phyloP scores from a whole-genome alignment of 2,888 invertebrate genomes.

The Eristalis pertinax region DNA sequence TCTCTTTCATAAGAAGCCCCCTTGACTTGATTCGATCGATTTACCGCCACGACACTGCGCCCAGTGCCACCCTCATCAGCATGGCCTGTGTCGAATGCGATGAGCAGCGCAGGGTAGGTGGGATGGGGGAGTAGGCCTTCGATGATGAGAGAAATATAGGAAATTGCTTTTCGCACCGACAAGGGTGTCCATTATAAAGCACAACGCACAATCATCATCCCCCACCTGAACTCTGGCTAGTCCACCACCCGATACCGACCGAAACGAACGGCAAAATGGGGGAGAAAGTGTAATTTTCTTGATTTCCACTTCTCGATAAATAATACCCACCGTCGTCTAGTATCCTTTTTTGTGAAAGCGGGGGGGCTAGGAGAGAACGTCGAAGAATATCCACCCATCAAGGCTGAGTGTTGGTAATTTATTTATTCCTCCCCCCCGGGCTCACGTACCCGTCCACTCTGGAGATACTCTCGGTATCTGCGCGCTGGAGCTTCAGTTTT shows the following conservation, averaged over 20 bases:
- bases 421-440: constrained; percentile 7
- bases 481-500: not conserved
- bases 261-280: not conserved
- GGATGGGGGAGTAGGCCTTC: constrained; percentile 10
- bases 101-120: not conserved
- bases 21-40: constrained; percentile 41
- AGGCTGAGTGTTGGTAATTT: constrained; percentile 31
- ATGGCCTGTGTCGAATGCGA: not conserved
- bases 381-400: not conserved
- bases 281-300: constrained; percentile 36
- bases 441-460: not conserved
- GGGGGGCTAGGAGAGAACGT: too few relatives aligned
- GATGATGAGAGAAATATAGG: constrained; percentile 64
- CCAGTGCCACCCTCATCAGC: not conserved
- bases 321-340: constrained; percentile 21
- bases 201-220: constrained; percentile 27
- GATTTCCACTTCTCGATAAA: constrained; percentile 55
- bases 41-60: constrained; percentile 17
- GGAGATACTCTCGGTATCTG: constrained; percentile 32
- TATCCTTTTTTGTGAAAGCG: constrained; percentile 31
- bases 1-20: not conserved
- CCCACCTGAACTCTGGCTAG: not conserved
- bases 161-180: constrained; percentile 59
- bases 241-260: not conserved
- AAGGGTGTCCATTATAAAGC: constrained; percentile 53